phyloP scores from a whole-genome alignment of 2,113 vertebrate genomes.

The Heterochromis multidens region DNA sequence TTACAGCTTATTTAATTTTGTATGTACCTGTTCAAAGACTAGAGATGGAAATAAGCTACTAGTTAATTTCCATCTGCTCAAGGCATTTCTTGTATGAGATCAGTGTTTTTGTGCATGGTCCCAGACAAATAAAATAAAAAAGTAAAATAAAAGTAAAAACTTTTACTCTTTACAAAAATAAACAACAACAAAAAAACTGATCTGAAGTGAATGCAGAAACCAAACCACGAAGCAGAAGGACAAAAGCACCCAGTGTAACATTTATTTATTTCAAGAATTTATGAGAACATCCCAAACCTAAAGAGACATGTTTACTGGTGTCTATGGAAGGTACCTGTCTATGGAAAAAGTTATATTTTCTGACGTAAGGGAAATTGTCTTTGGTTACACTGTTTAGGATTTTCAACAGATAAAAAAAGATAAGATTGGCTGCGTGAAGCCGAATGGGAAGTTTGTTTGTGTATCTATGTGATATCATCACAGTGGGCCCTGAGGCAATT shows the following conservation, averaged over 20 bases:
- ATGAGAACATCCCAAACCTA: neutral
- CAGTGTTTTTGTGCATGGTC: neutral
- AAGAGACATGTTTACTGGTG: neutral
- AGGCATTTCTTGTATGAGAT: neutral
- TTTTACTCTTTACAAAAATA: too few species aligned
- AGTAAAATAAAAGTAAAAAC: too few species aligned
- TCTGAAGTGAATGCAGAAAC: too few species aligned
- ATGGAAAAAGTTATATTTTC: neutral
- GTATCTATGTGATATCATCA: slow-evolving; percentile 20
- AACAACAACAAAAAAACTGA: too few species aligned
- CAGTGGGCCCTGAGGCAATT: neutral
- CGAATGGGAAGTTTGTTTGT: neutral
- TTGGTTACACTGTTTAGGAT: neutral
- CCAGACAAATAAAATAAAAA: neutral
- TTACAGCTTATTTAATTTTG: neutral
- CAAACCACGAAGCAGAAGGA: too few species aligned
- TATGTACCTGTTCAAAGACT: too few species aligned
- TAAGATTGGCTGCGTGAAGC: neutral
- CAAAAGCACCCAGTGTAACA: neutral
- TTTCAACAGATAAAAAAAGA: neutral
- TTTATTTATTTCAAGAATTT: neutral
- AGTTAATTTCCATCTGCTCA: too few species aligned
- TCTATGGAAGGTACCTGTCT: neutral
- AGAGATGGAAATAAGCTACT: neutral
- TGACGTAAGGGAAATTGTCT: neutral